These are phyloP conservation scores for Tragulus kanchil DNA, from an alignment of 2,113 vertebrate genomes.

Conservation along the genomic window DNA sequence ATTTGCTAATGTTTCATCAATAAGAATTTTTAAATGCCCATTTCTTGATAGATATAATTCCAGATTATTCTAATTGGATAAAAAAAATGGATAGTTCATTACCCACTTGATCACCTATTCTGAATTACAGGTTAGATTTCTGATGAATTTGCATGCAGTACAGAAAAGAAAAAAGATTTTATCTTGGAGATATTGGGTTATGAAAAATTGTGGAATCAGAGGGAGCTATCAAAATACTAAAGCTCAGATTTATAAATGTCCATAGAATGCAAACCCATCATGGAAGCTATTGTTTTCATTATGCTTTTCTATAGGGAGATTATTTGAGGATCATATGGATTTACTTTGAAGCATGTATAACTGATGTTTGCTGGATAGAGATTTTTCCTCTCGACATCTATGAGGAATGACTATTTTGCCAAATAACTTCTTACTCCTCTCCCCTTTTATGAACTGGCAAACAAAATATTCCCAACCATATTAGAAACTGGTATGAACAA, in stretches of 20 bases:
- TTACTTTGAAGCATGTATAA: conserved; percentile 45
- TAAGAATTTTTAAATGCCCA: background rate
- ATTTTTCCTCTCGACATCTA: conserved; percentile 57
- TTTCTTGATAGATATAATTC: background rate
- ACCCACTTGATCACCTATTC: background rate
- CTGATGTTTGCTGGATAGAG: background rate
- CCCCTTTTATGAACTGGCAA: background rate
- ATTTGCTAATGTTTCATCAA: background rate
- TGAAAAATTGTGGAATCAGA: conserved; percentile 5
- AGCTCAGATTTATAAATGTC: conserved; percentile 32
- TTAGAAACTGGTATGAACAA: background rate
- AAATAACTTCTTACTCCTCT: background rate
- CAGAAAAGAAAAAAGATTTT: conserved; percentile 29
- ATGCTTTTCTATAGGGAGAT: conserved; percentile 40
- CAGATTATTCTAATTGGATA: background rate
- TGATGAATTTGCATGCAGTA: conserved; percentile 29
- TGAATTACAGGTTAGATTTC: conserved; percentile 24
- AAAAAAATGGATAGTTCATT: conserved; percentile 45
- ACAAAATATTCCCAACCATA: background rate
- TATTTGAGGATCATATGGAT: conserved; percentile 41
- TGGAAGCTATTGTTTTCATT: conserved; percentile 45
- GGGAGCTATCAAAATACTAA: conserved; percentile 50
- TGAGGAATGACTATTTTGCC: background rate
- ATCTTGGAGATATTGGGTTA: background rate
- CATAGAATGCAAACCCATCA: background rate